Base-by-base conservation (phyloP, 2,113 vertebrate genomes). In the Scomber scombrus region DNA sequence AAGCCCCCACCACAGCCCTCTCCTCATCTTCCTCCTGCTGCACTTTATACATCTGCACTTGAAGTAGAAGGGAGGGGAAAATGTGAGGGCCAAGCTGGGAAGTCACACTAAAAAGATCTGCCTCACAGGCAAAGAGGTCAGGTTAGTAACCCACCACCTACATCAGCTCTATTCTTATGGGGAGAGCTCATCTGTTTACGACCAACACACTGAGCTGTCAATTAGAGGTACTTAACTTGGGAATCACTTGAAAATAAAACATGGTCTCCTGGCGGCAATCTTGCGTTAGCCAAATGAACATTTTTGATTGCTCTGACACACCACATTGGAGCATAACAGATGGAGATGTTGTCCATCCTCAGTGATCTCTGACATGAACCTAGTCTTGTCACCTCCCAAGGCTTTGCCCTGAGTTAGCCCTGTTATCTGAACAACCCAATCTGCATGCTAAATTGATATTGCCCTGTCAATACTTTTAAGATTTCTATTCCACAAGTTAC, bases 251-350 rank as follows among this genome's bases (percentile, higher is more conserved):
- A 68, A 78, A 71, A 67, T 68, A 62, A 70, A 69, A 78, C 40
- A 15, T 23, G 5, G 57, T 70, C 81, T 84, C 70, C 31, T 43
- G 55, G 46, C 71, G 68, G 43, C 14, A 50, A 62, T 58, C 50
- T 18, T 2, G n/a, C 69, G 82, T 78, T 64, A 80, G 34, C 6
- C 34, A 29, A 78, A 73, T 75, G 11, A 80, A 79, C 70, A 73
- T 76, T 75, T 76, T 64, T 72, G 65, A 81, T 72, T 78, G 19
- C 46, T 75, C 61, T 56, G 61, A 84, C 67, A 72, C 13, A 16
- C 2, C 26, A 26, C 57, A 57, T n/a, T 16, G 55, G 84, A 26
- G 58, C 66, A 67, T 61, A 85, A 79, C 84, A 93, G 89, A 91
- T 87, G 87, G 81, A 34, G 21, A 10, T 51, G 77, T 72, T 78